Base-by-base conservation (phyloP, 2,888 invertebrate genomes). In the Atherix ibis region DNA sequence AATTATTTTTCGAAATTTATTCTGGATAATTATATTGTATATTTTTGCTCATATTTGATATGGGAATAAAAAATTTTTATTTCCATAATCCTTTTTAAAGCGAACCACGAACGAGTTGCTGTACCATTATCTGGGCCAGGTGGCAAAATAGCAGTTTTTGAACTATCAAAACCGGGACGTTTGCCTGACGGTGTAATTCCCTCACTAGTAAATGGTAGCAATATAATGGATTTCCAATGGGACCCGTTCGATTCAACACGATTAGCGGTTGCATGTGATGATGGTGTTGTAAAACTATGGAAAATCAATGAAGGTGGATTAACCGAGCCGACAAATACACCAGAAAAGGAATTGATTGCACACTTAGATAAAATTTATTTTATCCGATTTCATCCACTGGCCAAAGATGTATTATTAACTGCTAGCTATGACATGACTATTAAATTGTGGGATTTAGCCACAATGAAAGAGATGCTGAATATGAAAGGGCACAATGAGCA, bases 351-450 rank as follows among this genome's bases (percentile, higher is more conserved):
- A 46, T 64, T 78, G 49, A 72, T 74, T 10, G 88, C 85, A 2
- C 89, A 91, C 52, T 70, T 76, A 5, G 92, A 92, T 59, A 91
- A 92, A 64, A 83, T 94, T 36, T 88, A 87, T 59, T 76, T 89
- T 42, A 73, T 92, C 10, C 81, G 84, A 58, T 88, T 77, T 58
- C 92, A 95, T 64, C 92, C 95, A 1, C 66, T 84, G 37, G 91
- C 92, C 0, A 66, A 74, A 14, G 80, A 91, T 56, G 70, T 95
- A 2, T 64, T 97, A 25, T 78, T 85, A 0, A 81, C 89, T 0
- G 88, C 87, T 1, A 84, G 89, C 1, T 87, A 88, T 52, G 94
- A 95, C 54, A 78, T 84, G 67, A 80, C 79, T 27, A 72, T 92
- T 28, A 80, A 82, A 54, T 67, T 94, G 26, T 94, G 92, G 92